Percentiles rank a stretch among this genome's conserved stretches.
These are phyloP conservation scores for Caradrina clavipalpis DNA, from an alignment of 2,888 invertebrate species.

Conservation along the genomic window DNA sequence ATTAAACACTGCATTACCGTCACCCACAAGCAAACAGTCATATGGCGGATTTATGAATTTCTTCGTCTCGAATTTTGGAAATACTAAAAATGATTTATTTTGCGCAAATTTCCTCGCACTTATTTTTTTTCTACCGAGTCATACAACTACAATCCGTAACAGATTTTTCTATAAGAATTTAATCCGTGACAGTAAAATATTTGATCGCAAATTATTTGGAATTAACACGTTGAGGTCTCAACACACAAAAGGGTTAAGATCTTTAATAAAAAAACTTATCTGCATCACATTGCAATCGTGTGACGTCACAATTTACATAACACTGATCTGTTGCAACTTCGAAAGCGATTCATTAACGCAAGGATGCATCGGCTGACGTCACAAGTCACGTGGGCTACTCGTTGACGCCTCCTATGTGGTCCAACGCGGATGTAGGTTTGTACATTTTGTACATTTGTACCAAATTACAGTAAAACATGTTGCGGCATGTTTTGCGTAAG, in stretches of 20 bases:
- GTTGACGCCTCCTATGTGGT: slow-evolving; percentile 27
- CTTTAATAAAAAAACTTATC: slow-evolving; percentile 21
- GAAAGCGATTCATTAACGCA: slow-evolving; percentile 40
- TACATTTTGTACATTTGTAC: slow-evolving; percentile 34
- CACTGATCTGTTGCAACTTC: slow-evolving; percentile 38
- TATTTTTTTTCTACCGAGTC: neutral
- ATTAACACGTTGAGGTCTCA: neutral
- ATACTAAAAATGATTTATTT: no score
- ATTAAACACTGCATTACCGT: neutral
- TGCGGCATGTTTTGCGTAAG: slow-evolving; percentile 45
- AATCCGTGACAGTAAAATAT: neutral
- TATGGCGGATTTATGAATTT: slow-evolving; percentile 2
- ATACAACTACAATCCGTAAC: neutral
- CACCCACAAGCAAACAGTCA: neutral
- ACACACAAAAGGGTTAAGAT: neutral
- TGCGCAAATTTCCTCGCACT: no score
- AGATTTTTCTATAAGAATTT: neutral
- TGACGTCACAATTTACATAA: slow-evolving; percentile 44
- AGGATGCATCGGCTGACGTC: slow-evolving; percentile 50
- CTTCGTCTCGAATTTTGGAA: neutral
- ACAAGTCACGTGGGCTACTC: slow-evolving; percentile 16
- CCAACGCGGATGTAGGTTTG: slow-evolving; percentile 41
- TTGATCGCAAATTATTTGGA: slow-evolving; percentile 2
- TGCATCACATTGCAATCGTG: neutral
- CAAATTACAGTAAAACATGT: slow-evolving; percentile 23